These are phyloP conservation scores for Pectinophora gossypiella DNA, from an alignment of 1,140 invertebrate genomes.

Conservation along the genomic window DNA sequence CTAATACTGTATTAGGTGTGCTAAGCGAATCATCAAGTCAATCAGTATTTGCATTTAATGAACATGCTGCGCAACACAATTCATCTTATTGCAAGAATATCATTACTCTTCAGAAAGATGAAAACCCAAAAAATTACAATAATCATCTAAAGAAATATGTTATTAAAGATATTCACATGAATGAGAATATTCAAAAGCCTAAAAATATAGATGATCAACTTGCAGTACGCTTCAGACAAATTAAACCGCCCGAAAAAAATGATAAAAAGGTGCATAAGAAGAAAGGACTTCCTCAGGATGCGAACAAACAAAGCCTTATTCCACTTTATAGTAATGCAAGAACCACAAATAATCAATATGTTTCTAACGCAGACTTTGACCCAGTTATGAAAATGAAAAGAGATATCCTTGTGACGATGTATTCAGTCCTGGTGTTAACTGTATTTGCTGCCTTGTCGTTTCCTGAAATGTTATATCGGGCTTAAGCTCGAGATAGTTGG, in stretches of 20 bases:
- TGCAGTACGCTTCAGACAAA: not conserved
- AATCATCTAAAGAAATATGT: too few species aligned
- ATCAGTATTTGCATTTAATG: slow-evolving; percentile 27
- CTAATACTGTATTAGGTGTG: slow-evolving; percentile 26
- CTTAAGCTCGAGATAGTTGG: too few species aligned
- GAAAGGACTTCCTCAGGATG: not conserved
- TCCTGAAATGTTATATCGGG: slow-evolving; percentile 28
- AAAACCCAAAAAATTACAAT: too few species aligned
- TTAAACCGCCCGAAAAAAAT: not conserved
- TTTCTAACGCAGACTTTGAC: slow-evolving; percentile 28
- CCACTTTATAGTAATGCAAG: slow-evolving; percentile 7
- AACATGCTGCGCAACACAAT: slow-evolving; percentile 18
- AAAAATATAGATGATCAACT: not conserved
- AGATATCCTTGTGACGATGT: slow-evolving; percentile 57
- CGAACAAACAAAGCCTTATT: slow-evolving; percentile 5
- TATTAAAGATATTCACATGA: too few species aligned
- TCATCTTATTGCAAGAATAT: slow-evolving; percentile 5
- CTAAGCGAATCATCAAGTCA: slow-evolving; percentile 31
- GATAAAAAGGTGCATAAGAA: not conserved
- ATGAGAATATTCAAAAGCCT: not conserved
- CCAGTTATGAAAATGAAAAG: slow-evolving; percentile 50
- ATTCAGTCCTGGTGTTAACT: slow-evolving; percentile 57
- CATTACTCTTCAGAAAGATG: not conserved
- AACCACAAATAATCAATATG: slow-evolving; percentile 2
- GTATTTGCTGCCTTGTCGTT: slow-evolving; percentile 59